Evolutionary conservation across 30 jellyfish, hydroid and myxozoan species (phyloP).

Genomic region (Rhopilema esculentum): DNA sequence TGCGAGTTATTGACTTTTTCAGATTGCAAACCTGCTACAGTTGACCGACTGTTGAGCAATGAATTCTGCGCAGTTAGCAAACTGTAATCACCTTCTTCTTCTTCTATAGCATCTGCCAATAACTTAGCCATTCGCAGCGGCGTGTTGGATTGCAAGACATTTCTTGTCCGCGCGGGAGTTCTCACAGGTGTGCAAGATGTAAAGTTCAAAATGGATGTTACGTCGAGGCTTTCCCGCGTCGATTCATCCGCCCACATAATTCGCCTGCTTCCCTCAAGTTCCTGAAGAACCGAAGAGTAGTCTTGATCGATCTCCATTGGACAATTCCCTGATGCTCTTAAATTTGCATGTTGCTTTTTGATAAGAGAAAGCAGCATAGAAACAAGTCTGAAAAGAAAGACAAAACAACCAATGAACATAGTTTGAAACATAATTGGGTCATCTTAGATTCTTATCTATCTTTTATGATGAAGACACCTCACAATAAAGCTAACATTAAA

Average conservation of each 20-base stretch:
- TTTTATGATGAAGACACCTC: no score
- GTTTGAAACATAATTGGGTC: no score
- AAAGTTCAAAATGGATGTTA: constrained; percentile 49
- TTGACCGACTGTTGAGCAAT: constrained; percentile 14
- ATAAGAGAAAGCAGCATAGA: constrained; percentile 56
- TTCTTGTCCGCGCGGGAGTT: constrained; percentile 80
- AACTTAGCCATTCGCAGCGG: constrained; percentile 12
- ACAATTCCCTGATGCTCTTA: constrained; percentile 1
- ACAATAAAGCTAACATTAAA: no score
- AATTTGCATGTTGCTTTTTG: constrained; percentile 29
- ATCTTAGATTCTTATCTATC: no score
- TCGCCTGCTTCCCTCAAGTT: constrained; percentile 69
- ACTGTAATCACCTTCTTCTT: constrained; percentile 11
- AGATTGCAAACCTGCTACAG: background rate
- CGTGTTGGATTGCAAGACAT: constrained; percentile 54
- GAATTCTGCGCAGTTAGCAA: constrained; percentile 53
- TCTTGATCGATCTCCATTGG: constrained; percentile 36
- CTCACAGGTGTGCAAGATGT: constrained; percentile 84
- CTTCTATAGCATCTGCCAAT: background rate
- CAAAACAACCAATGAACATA: background rate
- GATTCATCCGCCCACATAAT: constrained; percentile 95
- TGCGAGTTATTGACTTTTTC: background rate
- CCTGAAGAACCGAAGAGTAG: constrained; percentile 25
- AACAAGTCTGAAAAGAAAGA: constrained; percentile 25
- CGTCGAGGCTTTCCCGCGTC: constrained; percentile 45